phyloP scores from a whole-genome alignment of 2,113 vertebrate genomes.

The Nothobranchius furzeri region DNA sequence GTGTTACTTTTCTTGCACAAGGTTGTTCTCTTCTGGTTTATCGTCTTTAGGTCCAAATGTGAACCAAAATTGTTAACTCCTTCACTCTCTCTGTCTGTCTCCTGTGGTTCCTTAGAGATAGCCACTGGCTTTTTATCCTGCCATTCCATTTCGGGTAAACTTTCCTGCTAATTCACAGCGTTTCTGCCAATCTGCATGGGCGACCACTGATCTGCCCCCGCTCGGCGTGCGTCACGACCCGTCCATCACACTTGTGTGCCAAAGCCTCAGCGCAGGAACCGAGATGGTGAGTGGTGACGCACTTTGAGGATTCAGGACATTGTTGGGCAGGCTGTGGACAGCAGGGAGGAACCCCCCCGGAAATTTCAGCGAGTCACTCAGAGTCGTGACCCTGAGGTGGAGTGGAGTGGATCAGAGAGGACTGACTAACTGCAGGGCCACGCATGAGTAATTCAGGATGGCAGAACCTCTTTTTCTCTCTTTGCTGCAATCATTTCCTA shows the following conservation, averaged over 20 bases:
- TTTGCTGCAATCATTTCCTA: slow-evolving; percentile 14
- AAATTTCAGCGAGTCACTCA: slow-evolving; percentile 17
- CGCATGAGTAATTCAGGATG: slow-evolving; percentile 16
- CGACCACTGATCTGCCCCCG: slow-evolving; percentile 16
- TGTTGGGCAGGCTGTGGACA: slow-evolving; percentile 17
- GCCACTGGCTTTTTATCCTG: slow-evolving; percentile 29
- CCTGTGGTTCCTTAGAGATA: slow-evolving; percentile 58
- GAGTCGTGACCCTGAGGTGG: slow-evolving; percentile 31
- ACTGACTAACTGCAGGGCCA: slow-evolving; percentile 10
- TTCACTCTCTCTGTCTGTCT: slow-evolving; percentile 22
- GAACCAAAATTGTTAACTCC: slow-evolving; percentile 27
- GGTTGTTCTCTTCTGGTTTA: slow-evolving; percentile 15
- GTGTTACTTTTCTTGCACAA: background rate
- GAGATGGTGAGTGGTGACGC: slow-evolving; percentile 53
- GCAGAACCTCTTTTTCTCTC: slow-evolving; percentile 10
- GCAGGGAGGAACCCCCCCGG: slow-evolving; percentile 31
- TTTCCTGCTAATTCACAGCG: slow-evolving; percentile 33
- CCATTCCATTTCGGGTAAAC: slow-evolving; percentile 22
- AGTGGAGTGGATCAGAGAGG: slow-evolving; percentile 20
- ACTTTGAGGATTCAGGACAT: slow-evolving; percentile 21
- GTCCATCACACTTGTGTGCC: slow-evolving; percentile 52
- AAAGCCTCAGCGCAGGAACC: slow-evolving; percentile 59
- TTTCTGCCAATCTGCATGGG: slow-evolving; percentile 21
- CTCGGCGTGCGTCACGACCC: slow-evolving; percentile 36
- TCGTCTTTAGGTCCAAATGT: slow-evolving; percentile 9